A percentile compares a stretch with the other conserved stretches of the same genome.
Conservation (phyloP, 1,140 invertebrate genomes). For the Tetragnatha versicolor region DNA sequence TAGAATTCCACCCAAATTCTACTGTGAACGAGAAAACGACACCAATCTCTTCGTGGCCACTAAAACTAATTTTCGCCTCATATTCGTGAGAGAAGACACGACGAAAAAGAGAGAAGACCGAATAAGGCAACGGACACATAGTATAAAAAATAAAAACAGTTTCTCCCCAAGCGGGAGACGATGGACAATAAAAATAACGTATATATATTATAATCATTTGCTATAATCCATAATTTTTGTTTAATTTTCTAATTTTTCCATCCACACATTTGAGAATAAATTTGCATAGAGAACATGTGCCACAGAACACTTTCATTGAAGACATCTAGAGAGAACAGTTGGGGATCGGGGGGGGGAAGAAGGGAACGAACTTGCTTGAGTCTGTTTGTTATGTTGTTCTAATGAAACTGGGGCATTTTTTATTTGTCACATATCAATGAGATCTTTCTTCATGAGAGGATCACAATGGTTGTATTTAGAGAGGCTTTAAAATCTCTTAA, state of each 20-base stretch:
- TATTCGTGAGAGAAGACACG: constrained; percentile 31
- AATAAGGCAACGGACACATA: constrained; percentile 52
- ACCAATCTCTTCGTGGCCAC: not conserved
- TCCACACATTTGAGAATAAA: too few relatives aligned
- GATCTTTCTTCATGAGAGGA: too few relatives aligned
- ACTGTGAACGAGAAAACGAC: not conserved
- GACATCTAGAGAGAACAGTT: not conserved
- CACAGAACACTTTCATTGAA: constrained; percentile 42
- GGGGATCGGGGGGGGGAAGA: not conserved
- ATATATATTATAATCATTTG: constrained; percentile 31
- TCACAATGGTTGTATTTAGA: too few relatives aligned
- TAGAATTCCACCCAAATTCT: too few relatives aligned
- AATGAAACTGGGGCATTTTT: too few relatives aligned
- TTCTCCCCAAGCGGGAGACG: constrained; percentile 8
- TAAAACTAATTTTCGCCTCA: constrained; percentile 15
- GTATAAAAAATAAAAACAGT: constrained; percentile 54
- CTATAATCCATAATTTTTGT: constrained; percentile 11
- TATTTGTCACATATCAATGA: too few relatives aligned
- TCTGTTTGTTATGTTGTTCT: too few relatives aligned
- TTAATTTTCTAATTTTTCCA: not conserved
- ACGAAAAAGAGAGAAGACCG: constrained; percentile 28
- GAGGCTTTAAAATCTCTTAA: too few relatives aligned
- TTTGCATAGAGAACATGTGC: constrained; percentile 29
- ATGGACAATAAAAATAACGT: constrained; percentile 44
- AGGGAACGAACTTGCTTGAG: not conserved